phyloP scores from a whole-genome alignment of 2,888 invertebrate genomes.

The Aradus depressus region DNA sequence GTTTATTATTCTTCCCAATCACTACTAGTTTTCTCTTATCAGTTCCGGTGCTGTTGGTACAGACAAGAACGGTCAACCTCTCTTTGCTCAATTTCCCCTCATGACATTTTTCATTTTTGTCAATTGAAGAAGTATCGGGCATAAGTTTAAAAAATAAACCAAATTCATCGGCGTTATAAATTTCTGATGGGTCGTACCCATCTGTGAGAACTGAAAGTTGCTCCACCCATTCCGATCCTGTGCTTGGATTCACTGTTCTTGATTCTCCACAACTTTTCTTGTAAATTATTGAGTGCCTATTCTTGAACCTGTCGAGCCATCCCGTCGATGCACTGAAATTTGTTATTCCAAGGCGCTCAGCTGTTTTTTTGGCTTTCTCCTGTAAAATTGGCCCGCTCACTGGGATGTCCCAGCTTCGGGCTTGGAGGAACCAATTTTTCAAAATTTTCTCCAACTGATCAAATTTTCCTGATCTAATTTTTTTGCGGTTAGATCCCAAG shows the following conservation, averaged over 20 bases:
- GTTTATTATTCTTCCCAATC: conserved; percentile 34
- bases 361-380: not conserved
- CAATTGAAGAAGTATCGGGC: too few relatives aligned
- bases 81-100: conserved; percentile 32
- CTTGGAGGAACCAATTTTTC: conserved; percentile 2
- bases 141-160: conserved; percentile 23
- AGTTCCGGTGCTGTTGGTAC: conserved; percentile 34
- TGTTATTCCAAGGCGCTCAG: not conserved
- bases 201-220: not conserved
- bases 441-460: conserved; percentile 1
- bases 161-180: conserved; percentile 5
- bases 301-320: conserved; percentile 6
- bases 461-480: too few relatives aligned
- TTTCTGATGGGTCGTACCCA: not conserved
- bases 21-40: conserved; percentile 34
- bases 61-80: conserved; percentile 33
- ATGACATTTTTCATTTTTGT: conserved; percentile 33
- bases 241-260: not conserved
- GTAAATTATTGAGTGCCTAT: conserved; percentile 2
- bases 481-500: too few relatives aligned
- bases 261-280: conserved; percentile 3
- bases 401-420: not conserved
- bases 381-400: conserved; percentile 2
- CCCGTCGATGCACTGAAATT: not conserved
- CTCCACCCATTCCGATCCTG: not conserved